Conservation (phyloP, 2,113 vertebrate genomes). For the Myotis davidii region DNA sequence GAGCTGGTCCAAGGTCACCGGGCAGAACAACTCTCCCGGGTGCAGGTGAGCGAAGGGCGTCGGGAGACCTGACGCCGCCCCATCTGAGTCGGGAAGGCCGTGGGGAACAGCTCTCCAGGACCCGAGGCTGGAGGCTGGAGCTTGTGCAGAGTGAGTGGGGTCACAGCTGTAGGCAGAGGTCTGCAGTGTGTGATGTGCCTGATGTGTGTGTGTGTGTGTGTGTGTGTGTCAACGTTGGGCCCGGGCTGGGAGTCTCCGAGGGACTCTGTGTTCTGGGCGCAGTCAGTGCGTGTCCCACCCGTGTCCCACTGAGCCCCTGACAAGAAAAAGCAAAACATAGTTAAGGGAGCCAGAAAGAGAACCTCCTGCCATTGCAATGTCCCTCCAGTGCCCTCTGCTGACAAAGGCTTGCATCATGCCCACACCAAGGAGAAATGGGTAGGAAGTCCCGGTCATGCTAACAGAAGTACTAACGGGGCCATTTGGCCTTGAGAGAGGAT, state of each 20-base stretch:
- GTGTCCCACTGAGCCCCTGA: too few species aligned
- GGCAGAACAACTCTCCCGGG: not conserved
- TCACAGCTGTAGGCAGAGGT: not conserved
- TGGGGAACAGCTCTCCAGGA: not conserved
- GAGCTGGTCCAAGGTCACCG: not conserved
- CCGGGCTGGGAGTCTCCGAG: not conserved
- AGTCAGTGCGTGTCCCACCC: not conserved
- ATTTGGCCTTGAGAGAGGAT: not conserved
- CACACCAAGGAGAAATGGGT: not conserved
- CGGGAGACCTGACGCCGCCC: not conserved
- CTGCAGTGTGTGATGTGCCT: not conserved
- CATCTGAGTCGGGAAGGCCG: not conserved
- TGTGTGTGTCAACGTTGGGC: too few species aligned
- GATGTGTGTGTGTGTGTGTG: too few species aligned
- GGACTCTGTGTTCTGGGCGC: not conserved
- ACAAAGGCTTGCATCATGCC: not conserved
- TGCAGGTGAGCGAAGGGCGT: not conserved
- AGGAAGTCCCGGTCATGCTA: rapidly evolving
- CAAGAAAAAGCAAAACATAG: not conserved
- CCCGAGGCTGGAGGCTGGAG: not conserved
- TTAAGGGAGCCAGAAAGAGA: not conserved
- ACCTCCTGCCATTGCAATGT: not conserved
- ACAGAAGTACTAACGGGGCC: not conserved
- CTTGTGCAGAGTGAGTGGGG: too few species aligned
- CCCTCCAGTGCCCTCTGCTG: not conserved